These are phyloP conservation scores for Mus spicilegus DNA, from an alignment of 2,113 vertebrate genomes.

Conservation along the genomic window DNA sequence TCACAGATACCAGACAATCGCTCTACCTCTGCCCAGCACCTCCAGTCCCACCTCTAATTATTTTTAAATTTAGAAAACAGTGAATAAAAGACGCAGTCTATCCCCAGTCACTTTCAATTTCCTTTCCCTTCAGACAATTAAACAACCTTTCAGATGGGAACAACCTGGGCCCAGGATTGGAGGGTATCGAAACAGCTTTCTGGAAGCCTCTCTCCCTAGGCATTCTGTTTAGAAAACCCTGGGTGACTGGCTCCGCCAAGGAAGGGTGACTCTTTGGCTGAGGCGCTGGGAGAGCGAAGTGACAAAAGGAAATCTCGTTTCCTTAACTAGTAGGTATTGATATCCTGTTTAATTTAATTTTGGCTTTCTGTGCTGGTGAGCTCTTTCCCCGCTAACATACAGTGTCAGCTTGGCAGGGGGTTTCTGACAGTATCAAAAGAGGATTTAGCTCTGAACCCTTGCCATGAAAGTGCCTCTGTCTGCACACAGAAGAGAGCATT, in stretches of 20 bases:
- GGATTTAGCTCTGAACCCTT: conserved; percentile 80
- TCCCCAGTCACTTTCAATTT: not conserved
- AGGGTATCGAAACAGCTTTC: not conserved
- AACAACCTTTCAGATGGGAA: not conserved
- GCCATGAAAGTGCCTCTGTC: conserved; percentile 79
- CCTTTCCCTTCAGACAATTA: not conserved
- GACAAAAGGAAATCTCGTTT: conserved; percentile 85
- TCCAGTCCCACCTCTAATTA: not conserved
- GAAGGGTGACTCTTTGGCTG: conserved; percentile 76
- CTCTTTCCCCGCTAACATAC: conserved; percentile 78
- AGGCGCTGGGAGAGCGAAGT: conserved; percentile 76
- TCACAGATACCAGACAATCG: not conserved
- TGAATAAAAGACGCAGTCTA: not conserved
- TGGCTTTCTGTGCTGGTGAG: conserved; percentile 80
- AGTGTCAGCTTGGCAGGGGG: conserved; percentile 85
- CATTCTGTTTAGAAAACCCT: conserved; percentile 55
- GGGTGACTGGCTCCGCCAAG: conserved; percentile 62
- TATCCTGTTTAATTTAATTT: conserved; percentile 88
- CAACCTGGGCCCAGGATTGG: not conserved
- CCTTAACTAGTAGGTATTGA: conserved; percentile 86
- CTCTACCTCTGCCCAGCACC: not conserved
- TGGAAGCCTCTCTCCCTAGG: accelerated
- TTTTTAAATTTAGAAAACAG: conserved; percentile 41
- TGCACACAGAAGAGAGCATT: conserved; percentile 75
- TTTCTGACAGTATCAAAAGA: conserved; percentile 82